phyloP scores from a whole-genome alignment of 2,797 vertebrate genomes.

The Hipposideros larvatus region DNA sequence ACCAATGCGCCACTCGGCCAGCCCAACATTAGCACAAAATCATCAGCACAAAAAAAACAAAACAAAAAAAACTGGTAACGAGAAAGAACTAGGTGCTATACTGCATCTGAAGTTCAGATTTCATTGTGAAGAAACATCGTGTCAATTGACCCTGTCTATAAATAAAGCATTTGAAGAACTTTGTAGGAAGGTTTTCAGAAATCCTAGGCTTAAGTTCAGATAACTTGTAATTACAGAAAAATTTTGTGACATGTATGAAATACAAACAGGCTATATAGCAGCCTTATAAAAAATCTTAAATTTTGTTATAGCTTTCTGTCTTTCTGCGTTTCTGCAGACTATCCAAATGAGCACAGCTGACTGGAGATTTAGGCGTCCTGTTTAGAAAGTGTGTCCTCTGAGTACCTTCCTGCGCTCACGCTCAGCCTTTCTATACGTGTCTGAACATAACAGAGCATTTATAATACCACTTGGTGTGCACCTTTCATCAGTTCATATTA shows the following conservation, averaged over 20 bases:
- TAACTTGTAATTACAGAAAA: not conserved
- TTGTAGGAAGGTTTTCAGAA: not conserved
- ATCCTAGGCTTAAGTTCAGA: not conserved
- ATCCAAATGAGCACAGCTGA: not conserved
- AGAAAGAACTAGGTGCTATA: constrained; percentile 49
- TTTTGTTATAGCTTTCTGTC: not conserved
- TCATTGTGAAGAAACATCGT: not conserved
- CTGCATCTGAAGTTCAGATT: not conserved
- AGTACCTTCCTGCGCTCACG: not conserved
- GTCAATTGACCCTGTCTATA: not conserved
- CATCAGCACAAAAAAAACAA: not conserved
- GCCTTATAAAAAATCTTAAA: not conserved
- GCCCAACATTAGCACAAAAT: not conserved
- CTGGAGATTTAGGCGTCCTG: not conserved
- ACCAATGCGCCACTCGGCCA: no score
- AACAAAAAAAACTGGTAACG: constrained; percentile 15
- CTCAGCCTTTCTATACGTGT: not conserved
- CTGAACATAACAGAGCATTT: not conserved
- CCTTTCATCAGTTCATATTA: constrained; percentile 55
- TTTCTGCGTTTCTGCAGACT: constrained; percentile 10
- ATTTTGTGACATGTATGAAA: not conserved
- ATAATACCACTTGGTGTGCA: not conserved
- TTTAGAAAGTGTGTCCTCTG: not conserved
- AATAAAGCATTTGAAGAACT: not conserved
- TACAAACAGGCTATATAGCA: not conserved